phyloP scores from a whole-genome alignment of 2,797 vertebrate species.

The Forpus xanthops region DNA sequence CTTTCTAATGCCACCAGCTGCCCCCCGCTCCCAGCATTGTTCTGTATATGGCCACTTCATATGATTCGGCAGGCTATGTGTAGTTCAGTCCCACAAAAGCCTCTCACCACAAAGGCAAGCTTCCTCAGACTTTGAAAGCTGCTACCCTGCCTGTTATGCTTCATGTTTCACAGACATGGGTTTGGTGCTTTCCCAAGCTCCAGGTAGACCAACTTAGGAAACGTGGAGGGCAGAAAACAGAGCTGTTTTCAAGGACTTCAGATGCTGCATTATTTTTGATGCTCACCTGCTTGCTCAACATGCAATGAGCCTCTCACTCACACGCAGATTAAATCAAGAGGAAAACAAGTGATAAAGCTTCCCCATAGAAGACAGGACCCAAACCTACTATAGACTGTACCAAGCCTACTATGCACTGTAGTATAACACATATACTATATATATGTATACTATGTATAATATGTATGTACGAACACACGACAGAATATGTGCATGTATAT shows the following conservation, averaged over 20 bases:
- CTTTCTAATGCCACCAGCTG: not conserved
- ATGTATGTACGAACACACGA: not conserved
- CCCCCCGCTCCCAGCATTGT: accelerated
- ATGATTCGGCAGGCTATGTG: not conserved
- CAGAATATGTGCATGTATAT: not conserved
- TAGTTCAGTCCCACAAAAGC: not conserved
- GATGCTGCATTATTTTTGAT: not conserved
- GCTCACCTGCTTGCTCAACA: not conserved
- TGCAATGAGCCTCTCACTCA: not conserved
- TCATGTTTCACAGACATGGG: accelerated
- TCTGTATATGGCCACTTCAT: not conserved
- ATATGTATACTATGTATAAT: not conserved
- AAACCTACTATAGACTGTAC: not conserved
- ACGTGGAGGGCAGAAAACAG: not conserved
- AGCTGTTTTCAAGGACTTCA: not conserved
- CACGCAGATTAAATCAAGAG: not conserved
- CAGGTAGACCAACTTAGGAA: accelerated
- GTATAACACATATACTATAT: not conserved
- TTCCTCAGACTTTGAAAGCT: not conserved
- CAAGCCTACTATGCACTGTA: not conserved
- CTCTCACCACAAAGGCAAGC: not conserved
- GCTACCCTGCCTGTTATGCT: not conserved
- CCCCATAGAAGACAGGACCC: not conserved
- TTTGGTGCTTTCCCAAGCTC: not conserved
- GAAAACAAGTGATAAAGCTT: not conserved